Percentiles rank a stretch among this genome's conserved stretches.
These are phyloP conservation scores for Willisornis vidua DNA, from an alignment of 2,113 vertebrate species.

Conservation along the genomic window DNA sequence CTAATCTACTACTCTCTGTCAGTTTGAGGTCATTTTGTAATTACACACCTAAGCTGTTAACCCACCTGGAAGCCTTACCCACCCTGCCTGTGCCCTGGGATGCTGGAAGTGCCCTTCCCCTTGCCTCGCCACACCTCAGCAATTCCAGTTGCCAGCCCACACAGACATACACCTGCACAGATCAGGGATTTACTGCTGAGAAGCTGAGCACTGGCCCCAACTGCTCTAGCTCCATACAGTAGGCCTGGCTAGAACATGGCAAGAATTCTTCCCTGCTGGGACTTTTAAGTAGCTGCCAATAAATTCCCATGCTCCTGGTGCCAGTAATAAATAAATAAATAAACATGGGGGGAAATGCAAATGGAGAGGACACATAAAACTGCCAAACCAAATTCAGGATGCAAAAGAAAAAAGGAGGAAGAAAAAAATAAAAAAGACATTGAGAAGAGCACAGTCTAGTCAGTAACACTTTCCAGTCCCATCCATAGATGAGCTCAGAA, in stretches of 20 bases:
- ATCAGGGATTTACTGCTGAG: conserved; percentile 6
- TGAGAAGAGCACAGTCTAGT: conserved; percentile 31
- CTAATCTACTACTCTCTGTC: neutral
- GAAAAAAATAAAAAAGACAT: neutral
- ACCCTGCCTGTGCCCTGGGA: neutral
- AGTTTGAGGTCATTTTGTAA: neutral
- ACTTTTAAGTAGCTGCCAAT: conserved; percentile 47
- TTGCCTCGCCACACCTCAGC: neutral
- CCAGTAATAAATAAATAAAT: conserved; percentile 48
- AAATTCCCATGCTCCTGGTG: conserved; percentile 35
- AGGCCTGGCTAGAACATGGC: conserved; percentile 26
- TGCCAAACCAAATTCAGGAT: conserved; percentile 24
- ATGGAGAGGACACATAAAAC: neutral
- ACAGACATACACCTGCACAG: neutral
- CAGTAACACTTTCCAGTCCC: conserved; percentile 62
- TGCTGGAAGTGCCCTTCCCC: neutral
- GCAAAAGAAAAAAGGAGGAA: conserved; percentile 1
- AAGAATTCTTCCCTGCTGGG: conserved; percentile 44
- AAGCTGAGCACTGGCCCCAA: neutral
- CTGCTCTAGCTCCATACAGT: conserved; percentile 46
- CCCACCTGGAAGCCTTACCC: neutral
- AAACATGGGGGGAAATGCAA: neutral
- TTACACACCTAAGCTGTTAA: neutral
- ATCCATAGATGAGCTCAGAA: conserved; percentile 41
- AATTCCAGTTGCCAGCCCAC: neutral